phyloP scores from a whole-genome alignment of 2,888 invertebrate genomes.

The Oxytorus armatus region DNA sequence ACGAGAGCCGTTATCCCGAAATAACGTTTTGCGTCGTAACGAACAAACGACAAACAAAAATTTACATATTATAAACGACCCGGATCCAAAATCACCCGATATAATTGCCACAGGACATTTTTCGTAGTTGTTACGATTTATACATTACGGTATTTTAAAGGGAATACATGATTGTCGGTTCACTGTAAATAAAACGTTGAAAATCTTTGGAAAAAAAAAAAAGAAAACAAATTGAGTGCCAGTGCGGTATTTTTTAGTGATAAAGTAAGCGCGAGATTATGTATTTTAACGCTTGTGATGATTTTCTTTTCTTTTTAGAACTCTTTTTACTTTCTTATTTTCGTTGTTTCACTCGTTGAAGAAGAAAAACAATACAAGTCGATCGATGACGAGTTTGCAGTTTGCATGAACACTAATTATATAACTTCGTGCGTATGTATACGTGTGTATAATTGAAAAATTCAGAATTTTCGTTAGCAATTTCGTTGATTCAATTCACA shows the following conservation, averaged over 20 bases:
- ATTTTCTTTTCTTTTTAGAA: slow-evolving; percentile 45
- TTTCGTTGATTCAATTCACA: too few relatives aligned
- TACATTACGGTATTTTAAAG: slow-evolving; percentile 51
- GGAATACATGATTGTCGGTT: slow-evolving; percentile 80
- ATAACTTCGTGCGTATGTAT: slow-evolving; percentile 59
- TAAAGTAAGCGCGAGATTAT: slow-evolving; percentile 53
- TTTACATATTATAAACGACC: slow-evolving; percentile 7
- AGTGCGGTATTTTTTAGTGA: slow-evolving; percentile 59
- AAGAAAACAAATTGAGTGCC: slow-evolving; percentile 58
- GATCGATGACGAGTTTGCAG: slow-evolving; percentile 65
- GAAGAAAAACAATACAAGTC: slow-evolving; percentile 31
- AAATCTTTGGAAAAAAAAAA: neutral
- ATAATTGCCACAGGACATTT: slow-evolving; percentile 45
- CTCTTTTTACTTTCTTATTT: slow-evolving; percentile 27
- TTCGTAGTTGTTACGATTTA: slow-evolving; percentile 27
- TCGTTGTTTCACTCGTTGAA: slow-evolving; percentile 25
- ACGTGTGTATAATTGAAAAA: slow-evolving; percentile 39
- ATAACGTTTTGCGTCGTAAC: slow-evolving; percentile 3
- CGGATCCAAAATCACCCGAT: slow-evolving; percentile 57
- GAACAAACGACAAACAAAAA: neutral
- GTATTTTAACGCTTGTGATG: slow-evolving; percentile 55
- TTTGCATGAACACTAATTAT: slow-evolving; percentile 69
- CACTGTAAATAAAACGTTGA: slow-evolving; percentile 70
- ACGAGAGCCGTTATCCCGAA: slow-evolving; percentile 36
- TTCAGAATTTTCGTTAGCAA: slow-evolving; percentile 7